Base-by-base conservation (phyloP, 2,888 invertebrate genomes). In the Rotaria sp. region DNA sequence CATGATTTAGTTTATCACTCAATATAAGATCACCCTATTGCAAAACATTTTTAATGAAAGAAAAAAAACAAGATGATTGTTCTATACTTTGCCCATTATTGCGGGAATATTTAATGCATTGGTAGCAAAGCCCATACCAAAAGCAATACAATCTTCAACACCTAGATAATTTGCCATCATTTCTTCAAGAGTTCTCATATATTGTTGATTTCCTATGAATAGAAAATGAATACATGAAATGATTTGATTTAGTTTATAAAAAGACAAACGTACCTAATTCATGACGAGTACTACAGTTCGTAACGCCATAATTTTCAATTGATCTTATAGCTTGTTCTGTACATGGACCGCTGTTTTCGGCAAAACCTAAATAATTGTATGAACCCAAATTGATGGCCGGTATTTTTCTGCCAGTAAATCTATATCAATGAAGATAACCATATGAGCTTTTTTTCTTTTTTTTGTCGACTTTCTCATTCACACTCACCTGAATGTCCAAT, bases 61-160 rank as follows among this genome's bases (percentile, higher is more conserved):
- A 10, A 48, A 48, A 48, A 10, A 15, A 48, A 48, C n/a, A 21
- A n/a, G n/a, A 8, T 1, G 8, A 26, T n/a, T 26, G 7, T 45
- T 8, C 45, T 5, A 5, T 26, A 75, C 75, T 30, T 80, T 80
- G 45, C 89, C 88, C 87, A 97, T 92, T 59, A 99, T 92, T 67
- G 94, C 94, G 7, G 98, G 97, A 90, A 98, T 93, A 90, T 96
- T 96, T 88, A 97, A 93, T 24, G 96, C 94, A 92, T 99, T 99
- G 10, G 98, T 99, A 84, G 97, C 98, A 92, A 97, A 99, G 11
- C 98, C 98, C 98, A 98, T 98, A 88, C 96, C 96, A 91, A 96
- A 96, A 80, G 96, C 95, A 87, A 97, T 94, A 55, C 97, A 96
- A 90, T 95, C 95, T 91, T 99, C 97, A 0, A 94, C 94, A 7